A percentile compares a stretch with the other conserved stretches of the same genome.
These are phyloP conservation scores for Aeoliscus strigatus DNA, from an alignment of 2,797 vertebrate species.

Conservation along the genomic window DNA sequence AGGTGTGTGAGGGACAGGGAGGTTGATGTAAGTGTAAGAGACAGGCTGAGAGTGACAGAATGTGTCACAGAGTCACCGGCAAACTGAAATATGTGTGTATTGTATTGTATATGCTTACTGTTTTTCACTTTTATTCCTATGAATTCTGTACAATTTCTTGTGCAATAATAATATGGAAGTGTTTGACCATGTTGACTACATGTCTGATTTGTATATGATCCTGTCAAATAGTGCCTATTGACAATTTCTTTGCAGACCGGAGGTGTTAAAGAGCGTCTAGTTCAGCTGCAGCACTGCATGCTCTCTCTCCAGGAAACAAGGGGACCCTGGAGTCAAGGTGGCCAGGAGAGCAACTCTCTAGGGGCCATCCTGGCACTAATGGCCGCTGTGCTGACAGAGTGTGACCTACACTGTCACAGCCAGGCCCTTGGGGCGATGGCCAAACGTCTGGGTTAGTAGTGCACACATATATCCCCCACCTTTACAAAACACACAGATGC, in stretches of 20 bases:
- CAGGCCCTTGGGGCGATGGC: conserved; percentile 76
- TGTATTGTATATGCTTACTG: no score
- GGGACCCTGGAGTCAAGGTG: conserved; percentile 43
- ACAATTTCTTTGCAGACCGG: conserved; percentile 51
- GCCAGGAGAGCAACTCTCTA: conserved; percentile 65
- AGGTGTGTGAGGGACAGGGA: conserved; percentile 54
- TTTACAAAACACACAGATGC: conserved; percentile 6
- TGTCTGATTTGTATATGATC: no score
- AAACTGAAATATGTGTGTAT: no score
- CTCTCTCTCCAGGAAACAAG: conserved; percentile 67
- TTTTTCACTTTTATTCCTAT: no score
- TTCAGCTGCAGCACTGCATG: conserved; percentile 77
- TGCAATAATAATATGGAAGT: no score
- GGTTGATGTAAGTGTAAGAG: conserved; percentile 56
- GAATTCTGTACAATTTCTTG: no score
- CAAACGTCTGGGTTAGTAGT: conserved; percentile 67
- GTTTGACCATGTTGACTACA: no score
- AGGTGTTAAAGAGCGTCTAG: conserved; percentile 66
- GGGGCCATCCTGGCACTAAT: conserved; percentile 76
- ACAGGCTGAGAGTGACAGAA: no score
- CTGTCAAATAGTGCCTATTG: conserved; percentile 11
- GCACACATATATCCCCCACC: conserved; percentile 27
- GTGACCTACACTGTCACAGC: conserved; percentile 80
- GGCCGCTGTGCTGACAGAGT: conserved; percentile 79
- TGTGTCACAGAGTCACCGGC: conserved; percentile 34